Evolutionary conservation across 2,888 invertebrate genomes (phyloP).

Genomic region (Sceliomorpha sp.): DNA sequence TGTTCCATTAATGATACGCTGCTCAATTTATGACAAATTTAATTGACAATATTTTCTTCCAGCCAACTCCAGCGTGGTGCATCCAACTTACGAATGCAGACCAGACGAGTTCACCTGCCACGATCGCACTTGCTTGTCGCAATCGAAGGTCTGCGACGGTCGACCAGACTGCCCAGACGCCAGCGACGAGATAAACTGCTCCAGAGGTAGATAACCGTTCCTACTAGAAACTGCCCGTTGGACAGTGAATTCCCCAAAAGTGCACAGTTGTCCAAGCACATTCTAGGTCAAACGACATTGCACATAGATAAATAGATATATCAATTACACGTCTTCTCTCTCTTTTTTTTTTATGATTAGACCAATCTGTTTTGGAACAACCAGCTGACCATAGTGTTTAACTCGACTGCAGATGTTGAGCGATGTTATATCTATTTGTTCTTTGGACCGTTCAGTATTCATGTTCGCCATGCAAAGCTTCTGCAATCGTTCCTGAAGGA

Average conservation of each 20-base stretch:
- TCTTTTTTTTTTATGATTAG: no score
- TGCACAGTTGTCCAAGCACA: constrained; percentile 14
- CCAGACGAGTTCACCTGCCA: constrained; percentile 82
- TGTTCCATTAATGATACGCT: no score
- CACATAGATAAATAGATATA: constrained; percentile 34
- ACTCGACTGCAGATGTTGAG: no score
- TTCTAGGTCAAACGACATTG: constrained; percentile 43
- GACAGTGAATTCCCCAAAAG: not conserved
- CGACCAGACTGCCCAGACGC: constrained; percentile 83
- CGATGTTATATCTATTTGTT: no score
- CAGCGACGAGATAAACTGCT: constrained; percentile 83
- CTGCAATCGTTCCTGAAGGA: no score
- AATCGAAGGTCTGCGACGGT: constrained; percentile 81
- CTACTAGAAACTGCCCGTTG: no score
- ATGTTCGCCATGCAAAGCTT: no score
- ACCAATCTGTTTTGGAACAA: constrained; percentile 56
- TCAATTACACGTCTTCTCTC: constrained; percentile 33
- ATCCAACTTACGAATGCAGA: constrained; percentile 68
- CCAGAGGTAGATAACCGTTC: constrained; percentile 34
- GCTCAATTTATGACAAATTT: no score
- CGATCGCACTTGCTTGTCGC: constrained; percentile 82
- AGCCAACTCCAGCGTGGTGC: constrained; percentile 66
- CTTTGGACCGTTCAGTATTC: no score
- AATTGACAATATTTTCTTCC: constrained; percentile 46
- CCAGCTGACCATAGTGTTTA: constrained; percentile 63